Base-by-base conservation (phyloP, 2,797 vertebrate genomes). In the Limnodromus scolopaceus region DNA sequence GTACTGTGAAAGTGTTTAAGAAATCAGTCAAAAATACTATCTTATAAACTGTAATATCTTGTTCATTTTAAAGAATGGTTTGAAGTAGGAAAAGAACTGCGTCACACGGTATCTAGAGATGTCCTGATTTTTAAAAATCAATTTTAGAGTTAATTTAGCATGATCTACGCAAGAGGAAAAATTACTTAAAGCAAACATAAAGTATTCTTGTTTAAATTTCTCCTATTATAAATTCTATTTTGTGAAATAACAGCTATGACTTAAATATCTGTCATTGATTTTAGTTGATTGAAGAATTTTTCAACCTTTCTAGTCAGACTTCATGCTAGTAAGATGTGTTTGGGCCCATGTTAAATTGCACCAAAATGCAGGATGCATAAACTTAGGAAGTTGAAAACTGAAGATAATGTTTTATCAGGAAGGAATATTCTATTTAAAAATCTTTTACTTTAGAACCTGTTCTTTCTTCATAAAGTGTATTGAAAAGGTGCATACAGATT, bases 101-200 rank as follows among this genome's bases (percentile, higher is more conserved):
- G 84, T 83, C 38, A 57, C 48, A 18, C 0, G 0, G 20, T 58
- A 36, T 28, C 18, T 58, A 36, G 36, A 70, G 18, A 28, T 32
- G 15, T 46, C 7, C 3, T 41, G 19, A 19, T 63, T 39, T 25
- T 80, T 39, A 65, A 16, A 76, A 61, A 46, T 43, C 0, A 46
- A 0, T 54, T 85, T 49, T 54, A 19, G 39, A 49, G 12, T 45
- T 55, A 74, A 13, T 45, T 23, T 39, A 78, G 5, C 8, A 16
- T 68, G 27, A 66, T 84, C 8, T 90, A 7, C 6, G 2, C 74
- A 61, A 86, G 28, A 60, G 70, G 34, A 58, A 63, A 63, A 87
- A n/a, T 8, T 12, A 1, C 4, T 51, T 74, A 38, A 83, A 54
- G 16, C 14, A 43, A 80, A 65, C 8, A 23, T 30, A 18, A 87